A percentile compares a stretch with the other conserved stretches of the same genome.
phyloP scores from a whole-genome alignment of 2,797 vertebrate genomes.

The Sylvia borin region DNA sequence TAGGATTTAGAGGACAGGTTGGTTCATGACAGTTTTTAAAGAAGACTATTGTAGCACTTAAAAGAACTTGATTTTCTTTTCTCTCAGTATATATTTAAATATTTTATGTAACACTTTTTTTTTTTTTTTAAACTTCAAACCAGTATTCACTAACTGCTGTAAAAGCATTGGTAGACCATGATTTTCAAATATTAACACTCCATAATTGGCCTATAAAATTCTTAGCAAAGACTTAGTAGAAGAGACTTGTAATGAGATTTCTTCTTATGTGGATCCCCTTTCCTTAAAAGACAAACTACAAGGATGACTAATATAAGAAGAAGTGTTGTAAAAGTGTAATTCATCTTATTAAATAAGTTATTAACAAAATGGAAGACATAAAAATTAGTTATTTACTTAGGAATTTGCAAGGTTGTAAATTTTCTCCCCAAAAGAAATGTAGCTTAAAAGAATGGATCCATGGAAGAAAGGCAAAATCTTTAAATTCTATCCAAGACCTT shows the following conservation, averaged over 20 bases:
- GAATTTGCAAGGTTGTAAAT: neutral
- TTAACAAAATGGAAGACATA: neutral
- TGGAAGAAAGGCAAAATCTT: neutral
- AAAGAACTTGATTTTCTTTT: constrained; percentile 5
- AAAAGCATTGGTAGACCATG: neutral
- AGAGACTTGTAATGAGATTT: neutral
- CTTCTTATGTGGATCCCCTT: neutral
- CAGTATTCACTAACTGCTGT: neutral
- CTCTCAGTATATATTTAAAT: neutral
- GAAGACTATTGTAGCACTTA: neutral
- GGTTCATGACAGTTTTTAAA: constrained; percentile 13
- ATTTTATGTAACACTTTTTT: neutral
- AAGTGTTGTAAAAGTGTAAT: neutral
- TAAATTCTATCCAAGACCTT: neutral
- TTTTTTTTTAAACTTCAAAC: neutral
- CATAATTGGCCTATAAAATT: neutral
- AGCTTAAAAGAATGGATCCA: neutral
- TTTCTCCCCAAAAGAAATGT: neutral
- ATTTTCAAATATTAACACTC: neutral
- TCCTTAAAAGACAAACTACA: neutral
- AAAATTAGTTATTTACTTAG: neutral
- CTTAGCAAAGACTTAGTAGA: neutral
- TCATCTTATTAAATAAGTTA: neutral
- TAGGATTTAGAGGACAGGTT: neutral
- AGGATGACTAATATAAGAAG: neutral